Percentiles rank a stretch among this genome's conserved stretches.
Conservation (phyloP, 2,888 invertebrate species). For the Carabus problematicus region DNA sequence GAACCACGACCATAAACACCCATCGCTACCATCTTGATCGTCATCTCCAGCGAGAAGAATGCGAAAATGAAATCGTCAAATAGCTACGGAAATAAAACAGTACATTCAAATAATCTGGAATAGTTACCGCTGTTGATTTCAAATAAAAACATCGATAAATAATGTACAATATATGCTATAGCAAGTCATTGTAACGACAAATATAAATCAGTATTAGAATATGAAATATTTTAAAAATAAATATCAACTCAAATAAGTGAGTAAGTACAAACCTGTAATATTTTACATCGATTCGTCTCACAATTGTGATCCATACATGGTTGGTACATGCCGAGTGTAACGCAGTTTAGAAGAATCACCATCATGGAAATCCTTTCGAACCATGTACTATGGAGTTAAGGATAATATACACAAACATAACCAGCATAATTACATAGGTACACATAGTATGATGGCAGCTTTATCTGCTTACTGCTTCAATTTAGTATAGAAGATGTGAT, state of each 20-base stretch:
- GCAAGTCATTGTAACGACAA: too few species aligned
- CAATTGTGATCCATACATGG: conserved; percentile 97
- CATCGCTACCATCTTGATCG: conserved; percentile 98
- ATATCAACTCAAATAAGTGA: neutral
- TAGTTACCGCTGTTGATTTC: too few species aligned
- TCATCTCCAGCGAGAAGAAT: conserved; percentile 98
- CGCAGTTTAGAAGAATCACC: conserved; percentile 97
- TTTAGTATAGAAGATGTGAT: too few species aligned
- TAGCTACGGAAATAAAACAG: conserved; percentile 66
- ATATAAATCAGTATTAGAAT: too few species aligned
- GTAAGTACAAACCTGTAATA: conserved; percentile 77
- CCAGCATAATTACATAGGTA: neutral
- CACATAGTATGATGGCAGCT: neutral
- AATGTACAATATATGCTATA: too few species aligned
- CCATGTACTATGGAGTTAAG: conserved; percentile 80
- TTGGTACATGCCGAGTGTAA: conserved; percentile 99
- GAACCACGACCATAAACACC: conserved; percentile 92
- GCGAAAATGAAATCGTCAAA: conserved; percentile 99
- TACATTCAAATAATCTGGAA: neutral
- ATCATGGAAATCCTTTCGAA: conserved; percentile 98
- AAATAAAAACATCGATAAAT: too few species aligned
- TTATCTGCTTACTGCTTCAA: neutral
- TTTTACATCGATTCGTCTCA: conserved; percentile 85
- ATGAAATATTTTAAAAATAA: neutral
- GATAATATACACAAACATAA: conserved; percentile 55